These are phyloP conservation scores for Dione vanillae DNA, from an alignment of 2,888 invertebrate genomes.

Conservation along the genomic window DNA sequence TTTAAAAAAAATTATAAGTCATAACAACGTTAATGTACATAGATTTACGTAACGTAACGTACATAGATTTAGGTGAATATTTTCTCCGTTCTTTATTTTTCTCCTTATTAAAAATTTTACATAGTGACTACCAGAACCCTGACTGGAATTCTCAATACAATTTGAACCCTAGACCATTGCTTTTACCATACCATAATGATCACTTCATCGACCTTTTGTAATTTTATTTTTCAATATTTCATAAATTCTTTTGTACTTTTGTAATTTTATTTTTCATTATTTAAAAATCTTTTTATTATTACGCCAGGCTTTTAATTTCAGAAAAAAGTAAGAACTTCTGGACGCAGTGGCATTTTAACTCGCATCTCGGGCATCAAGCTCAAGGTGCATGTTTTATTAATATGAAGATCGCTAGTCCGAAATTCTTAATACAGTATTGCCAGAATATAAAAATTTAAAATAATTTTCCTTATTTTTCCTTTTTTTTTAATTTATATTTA, in stretches of 20 bases:
- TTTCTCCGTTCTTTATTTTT: no score
- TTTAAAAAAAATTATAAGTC: no score
- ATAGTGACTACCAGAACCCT: no score
- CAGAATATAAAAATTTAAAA: conserved; percentile 1
- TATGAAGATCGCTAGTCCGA: conserved; percentile 28
- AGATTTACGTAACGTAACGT: no score
- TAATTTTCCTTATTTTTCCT: background rate
- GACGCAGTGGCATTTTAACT: conserved; percentile 29
- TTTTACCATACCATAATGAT: background rate
- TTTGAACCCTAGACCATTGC: background rate
- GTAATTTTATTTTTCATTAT: background rate
- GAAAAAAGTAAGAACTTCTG: conserved; percentile 31
- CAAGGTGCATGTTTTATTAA: conserved; percentile 23
- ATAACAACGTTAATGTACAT: no score
- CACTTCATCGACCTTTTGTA: background rate
- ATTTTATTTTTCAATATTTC: background rate
- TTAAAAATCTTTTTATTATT: conserved; percentile 24
- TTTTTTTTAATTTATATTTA: background rate
- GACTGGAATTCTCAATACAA: background rate
- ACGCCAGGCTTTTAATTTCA: conserved; percentile 31
- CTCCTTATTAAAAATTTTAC: no score
- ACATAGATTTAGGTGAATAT: no score
- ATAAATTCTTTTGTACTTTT: background rate
- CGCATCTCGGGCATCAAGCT: conserved; percentile 30
- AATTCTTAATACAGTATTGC: conserved; percentile 27